These are phyloP conservation scores for Tinea trinotella DNA, from an alignment of 2,888 invertebrate genomes.

Conservation along the genomic window DNA sequence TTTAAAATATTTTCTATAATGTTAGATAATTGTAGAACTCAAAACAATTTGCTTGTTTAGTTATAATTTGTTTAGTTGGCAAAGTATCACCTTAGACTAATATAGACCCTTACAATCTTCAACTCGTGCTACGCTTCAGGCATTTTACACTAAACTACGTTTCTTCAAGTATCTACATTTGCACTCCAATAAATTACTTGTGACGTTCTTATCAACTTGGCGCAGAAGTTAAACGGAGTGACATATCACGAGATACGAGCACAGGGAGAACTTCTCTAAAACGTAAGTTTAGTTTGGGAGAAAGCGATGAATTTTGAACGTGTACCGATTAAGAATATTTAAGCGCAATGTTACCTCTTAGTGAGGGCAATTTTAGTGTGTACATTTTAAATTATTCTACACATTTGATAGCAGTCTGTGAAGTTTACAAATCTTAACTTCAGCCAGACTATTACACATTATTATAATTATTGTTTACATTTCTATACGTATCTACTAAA, in stretches of 20 bases:
- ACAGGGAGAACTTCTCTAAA: not conserved
- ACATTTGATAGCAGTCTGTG: too few relatives aligned
- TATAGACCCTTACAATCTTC: slow-evolving; percentile 1
- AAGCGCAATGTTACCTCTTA: too few relatives aligned
- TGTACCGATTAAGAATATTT: not conserved
- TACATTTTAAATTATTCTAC: too few relatives aligned
- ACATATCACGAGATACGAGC: slow-evolving; percentile 5
- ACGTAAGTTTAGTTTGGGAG: not conserved
- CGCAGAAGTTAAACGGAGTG: slow-evolving; percentile 9
- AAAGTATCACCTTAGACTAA: not conserved
- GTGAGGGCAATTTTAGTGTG: too few relatives aligned
- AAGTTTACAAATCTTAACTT: too few relatives aligned
- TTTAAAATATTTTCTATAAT: too few relatives aligned
- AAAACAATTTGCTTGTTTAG: too few relatives aligned
- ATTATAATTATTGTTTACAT: too few relatives aligned
- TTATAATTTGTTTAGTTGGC: slow-evolving; percentile 6
- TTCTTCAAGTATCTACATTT: slow-evolving; percentile 20
- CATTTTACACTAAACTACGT: slow-evolving; percentile 10
- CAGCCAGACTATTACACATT: too few relatives aligned
- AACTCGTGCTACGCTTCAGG: slow-evolving; percentile 8
- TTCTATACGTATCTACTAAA: too few relatives aligned
- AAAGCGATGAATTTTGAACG: not conserved
- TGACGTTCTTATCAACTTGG: slow-evolving; percentile 22
- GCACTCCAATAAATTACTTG: slow-evolving; percentile 22
- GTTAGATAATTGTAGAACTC: too few relatives aligned